Evolutionary conservation across 2,113 vertebrate species (phyloP).

Genomic region (Echinops telfairi): DNA sequence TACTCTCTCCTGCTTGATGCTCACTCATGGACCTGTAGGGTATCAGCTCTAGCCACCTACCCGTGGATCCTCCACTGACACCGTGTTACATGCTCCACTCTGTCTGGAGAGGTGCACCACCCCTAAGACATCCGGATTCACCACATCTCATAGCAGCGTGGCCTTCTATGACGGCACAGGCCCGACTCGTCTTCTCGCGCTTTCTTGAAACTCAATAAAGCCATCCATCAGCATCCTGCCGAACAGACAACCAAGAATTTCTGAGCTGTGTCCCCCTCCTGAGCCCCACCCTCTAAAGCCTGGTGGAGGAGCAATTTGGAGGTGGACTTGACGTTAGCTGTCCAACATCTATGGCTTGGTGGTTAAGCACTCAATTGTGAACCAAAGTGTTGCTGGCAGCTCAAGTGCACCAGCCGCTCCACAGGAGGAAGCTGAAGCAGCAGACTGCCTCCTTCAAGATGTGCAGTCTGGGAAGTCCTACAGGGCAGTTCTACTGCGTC

Average conservation of each 20-base stretch:
- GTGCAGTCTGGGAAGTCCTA: too few relatives aligned
- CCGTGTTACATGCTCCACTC: neutral
- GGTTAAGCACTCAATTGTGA: too few relatives aligned
- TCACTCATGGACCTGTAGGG: neutral
- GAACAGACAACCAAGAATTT: conserved; percentile 1
- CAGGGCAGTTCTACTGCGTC: too few relatives aligned
- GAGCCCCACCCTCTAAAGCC: neutral
- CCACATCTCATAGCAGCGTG: neutral
- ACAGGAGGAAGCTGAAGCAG: too few relatives aligned
- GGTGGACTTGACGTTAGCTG: neutral
- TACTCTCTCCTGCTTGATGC: too few relatives aligned
- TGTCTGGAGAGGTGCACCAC: neutral
- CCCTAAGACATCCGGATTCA: conserved; percentile 3
- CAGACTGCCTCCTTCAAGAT: too few relatives aligned
- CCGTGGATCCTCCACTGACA: neutral
- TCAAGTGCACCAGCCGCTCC: too few relatives aligned
- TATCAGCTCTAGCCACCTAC: neutral
- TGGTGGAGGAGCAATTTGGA: neutral
- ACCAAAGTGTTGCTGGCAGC: too few relatives aligned
- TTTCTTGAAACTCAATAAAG: neutral
- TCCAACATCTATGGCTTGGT: too few relatives aligned
- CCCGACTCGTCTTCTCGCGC: neutral
- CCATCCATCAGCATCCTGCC: neutral
- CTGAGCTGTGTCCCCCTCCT: neutral
- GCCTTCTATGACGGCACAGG: neutral